A percentile compares a stretch with the other conserved stretches of the same genome.
Evolutionary conservation across 2,888 invertebrate species (phyloP).

Genomic region (Heliconius charithonia): DNA sequence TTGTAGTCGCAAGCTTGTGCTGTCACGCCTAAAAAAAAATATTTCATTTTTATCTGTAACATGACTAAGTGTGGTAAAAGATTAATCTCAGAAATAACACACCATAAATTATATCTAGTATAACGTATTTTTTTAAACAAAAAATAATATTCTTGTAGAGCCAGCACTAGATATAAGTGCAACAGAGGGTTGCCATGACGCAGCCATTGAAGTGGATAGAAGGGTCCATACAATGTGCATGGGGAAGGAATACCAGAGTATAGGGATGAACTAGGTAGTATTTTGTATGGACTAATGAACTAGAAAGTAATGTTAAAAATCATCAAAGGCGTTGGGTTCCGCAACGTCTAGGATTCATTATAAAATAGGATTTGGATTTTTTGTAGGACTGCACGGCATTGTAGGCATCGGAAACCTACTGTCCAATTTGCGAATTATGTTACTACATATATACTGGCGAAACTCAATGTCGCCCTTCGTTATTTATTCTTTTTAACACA

Average conservation of each 20-base stretch:
- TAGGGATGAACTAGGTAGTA: constrained; percentile 2
- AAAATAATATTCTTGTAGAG: neutral
- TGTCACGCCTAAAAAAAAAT: too few relatives aligned
- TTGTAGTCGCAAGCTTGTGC: too few relatives aligned
- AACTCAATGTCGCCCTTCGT: too few relatives aligned
- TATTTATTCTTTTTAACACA: too few relatives aligned
- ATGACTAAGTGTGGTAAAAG: too few relatives aligned
- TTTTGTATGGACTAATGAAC: constrained; percentile 13
- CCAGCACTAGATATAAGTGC: constrained; percentile 3
- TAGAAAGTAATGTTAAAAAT: neutral
- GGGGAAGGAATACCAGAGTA: neutral
- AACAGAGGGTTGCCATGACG: constrained; percentile 17
- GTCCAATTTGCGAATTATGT: too few relatives aligned
- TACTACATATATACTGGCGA: too few relatives aligned
- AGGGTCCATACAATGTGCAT: constrained; percentile 6
- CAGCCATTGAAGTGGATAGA: constrained; percentile 13
- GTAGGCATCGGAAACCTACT: too few relatives aligned
- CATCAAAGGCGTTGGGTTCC: neutral
- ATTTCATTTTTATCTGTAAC: too few relatives aligned
- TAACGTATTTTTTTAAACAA: neutral
- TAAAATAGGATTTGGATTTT: too few relatives aligned
- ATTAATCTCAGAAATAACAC: too few relatives aligned
- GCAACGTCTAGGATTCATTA: neutral
- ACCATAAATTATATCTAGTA: neutral
- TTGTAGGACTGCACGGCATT: too few relatives aligned